Evolutionary conservation across 2,113 vertebrate species (phyloP), one percentile per base, ranked within the genome.

Genomic region (Boulengerochromis microlepis): DNA sequence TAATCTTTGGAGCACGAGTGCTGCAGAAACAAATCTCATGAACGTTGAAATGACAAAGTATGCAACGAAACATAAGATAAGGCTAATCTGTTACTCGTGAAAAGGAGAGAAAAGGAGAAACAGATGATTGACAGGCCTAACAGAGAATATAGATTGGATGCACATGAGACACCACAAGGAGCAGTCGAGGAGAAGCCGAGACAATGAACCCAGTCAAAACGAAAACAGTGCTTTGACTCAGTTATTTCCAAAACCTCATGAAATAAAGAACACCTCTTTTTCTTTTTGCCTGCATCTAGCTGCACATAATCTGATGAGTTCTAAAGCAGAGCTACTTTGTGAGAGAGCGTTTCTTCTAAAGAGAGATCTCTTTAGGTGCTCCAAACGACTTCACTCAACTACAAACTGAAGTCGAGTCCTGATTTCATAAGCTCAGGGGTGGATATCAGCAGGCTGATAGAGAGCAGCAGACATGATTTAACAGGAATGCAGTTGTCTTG

Each of bases 131-230:
- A 24, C 54, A 59, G 11, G 52, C 57, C 0, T 26, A 38, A 38
- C 29, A 40, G 3, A 57, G 52, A 64, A 57, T 69, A 84, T 35
- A 83, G 82, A 91, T 80, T 86, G 40, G 76, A 85, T 47, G 83
- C 90, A 91, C 90, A 91, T 91, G 90, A 90, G 86, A 76, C 59
- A 29, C 80, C 80, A 84, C 66, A 76, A 71, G 87, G 10, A 74
- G 24, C 0, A 64, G 78, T 10, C 10, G 40, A 66, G 64, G 40
- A 80, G 22, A 90, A 56, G 15, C 2, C 0, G 3, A 86, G 64
- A 86, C 91, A 90, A 93, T 54, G 84, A 81, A 31, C 42, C 78
- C 64, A 45, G 90, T 91, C 86, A 86, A 85, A 85, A 85, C 24
- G 31, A 47, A 90, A 89, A 94, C 56, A 69, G 74, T 12, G 10